Evolutionary conservation across 1,140 invertebrate species (phyloP).

Genomic region (Listronotus oregonensis): DNA sequence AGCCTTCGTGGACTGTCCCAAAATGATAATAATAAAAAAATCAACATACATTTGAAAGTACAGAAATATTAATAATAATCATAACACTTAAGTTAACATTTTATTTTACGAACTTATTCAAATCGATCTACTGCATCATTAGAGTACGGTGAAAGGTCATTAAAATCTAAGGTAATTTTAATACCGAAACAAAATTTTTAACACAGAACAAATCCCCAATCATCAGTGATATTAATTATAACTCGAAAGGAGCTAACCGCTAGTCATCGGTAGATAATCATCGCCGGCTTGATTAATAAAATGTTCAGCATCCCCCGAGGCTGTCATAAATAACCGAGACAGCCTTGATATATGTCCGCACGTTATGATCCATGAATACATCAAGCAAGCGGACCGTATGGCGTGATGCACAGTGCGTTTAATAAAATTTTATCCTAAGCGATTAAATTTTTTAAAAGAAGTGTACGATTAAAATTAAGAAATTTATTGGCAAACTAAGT

Average conservation of each 20-base stretch:
- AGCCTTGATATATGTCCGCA: conserved; percentile 49
- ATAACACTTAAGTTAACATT: too few species aligned
- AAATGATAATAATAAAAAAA: too few species aligned
- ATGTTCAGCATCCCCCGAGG: conserved; percentile 40
- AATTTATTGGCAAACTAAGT: too few species aligned
- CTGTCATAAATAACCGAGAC: conserved; percentile 48
- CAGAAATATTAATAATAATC: too few species aligned
- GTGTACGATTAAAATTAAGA: too few species aligned
- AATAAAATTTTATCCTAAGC: conserved; percentile 30
- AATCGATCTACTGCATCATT: too few species aligned
- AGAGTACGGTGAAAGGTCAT: too few species aligned
- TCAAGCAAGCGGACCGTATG: conserved; percentile 42
- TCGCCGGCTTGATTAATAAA: conserved; percentile 44
- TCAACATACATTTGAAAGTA: too few species aligned
- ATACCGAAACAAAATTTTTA: conserved; percentile 26
- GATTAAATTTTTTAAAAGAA: too few species aligned
- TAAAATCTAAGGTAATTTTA: background rate
- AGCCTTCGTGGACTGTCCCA: too few species aligned
- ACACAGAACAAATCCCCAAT: conserved; percentile 26
- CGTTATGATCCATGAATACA: conserved; percentile 51
- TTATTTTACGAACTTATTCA: too few species aligned
- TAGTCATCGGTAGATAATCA: conserved; percentile 43
- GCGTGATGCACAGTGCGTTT: conserved; percentile 32
- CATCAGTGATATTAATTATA: conserved; percentile 38
- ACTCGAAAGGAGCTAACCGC: conserved; percentile 32